Evolutionary conservation across 2,113 vertebrate genomes (phyloP).

Genomic region (Gavialis gangeticus): DNA sequence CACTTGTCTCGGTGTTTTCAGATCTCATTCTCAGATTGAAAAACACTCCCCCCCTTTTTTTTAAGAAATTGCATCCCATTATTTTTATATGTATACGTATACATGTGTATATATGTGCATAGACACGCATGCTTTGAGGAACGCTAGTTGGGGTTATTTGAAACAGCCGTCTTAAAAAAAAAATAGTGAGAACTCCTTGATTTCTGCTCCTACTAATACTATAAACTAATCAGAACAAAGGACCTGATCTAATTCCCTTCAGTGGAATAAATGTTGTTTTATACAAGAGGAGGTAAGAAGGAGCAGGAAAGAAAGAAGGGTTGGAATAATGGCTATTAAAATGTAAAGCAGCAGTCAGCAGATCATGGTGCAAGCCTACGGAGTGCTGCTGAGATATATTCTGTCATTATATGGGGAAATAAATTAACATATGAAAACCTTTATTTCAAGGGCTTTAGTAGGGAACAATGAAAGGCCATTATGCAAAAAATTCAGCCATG

Average conservation of each 20-base stretch:
- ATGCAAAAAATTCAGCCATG: neutral
- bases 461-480: neutral
- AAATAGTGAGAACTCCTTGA: neutral
- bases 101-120: too few species aligned
- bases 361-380: accelerated
- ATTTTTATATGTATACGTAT: neutral
- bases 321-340: neutral
- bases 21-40: neutral
- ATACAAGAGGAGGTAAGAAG: neutral
- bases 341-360: neutral
- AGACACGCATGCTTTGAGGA: neutral
- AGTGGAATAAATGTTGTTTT: accelerated
- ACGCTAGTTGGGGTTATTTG: neutral
- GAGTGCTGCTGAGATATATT: neutral
- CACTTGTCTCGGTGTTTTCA: neutral
- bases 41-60: neutral
- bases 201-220: neutral
- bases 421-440: neutral
- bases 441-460: neutral
- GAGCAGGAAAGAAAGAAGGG: neutral
- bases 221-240: accelerated
- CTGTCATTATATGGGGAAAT: neutral
- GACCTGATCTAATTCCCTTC: neutral
- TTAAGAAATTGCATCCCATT: neutral
- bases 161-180: neutral